phyloP scores from a whole-genome alignment of 2,113 vertebrate genomes.

The Siphamia tubifer region DNA sequence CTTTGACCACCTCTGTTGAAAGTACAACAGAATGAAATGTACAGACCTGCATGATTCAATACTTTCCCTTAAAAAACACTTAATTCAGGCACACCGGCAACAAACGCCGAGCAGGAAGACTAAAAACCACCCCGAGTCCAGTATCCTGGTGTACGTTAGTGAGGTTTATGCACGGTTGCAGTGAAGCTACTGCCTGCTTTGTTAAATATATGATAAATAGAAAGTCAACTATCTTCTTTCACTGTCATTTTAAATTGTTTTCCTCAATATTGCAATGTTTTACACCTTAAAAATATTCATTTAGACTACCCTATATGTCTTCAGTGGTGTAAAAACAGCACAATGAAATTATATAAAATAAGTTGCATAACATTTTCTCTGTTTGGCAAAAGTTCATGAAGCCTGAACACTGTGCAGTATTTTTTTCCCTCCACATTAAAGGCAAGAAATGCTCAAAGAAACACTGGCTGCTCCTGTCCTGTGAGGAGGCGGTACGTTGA shows the following conservation, averaged over 20 bases:
- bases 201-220: constrained; percentile 60
- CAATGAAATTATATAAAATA: not conserved
- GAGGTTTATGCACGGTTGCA: not conserved
- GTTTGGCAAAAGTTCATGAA: constrained; percentile 47
- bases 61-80: constrained; percentile 1
- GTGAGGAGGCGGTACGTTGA: constrained; percentile 94
- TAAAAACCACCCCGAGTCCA: not conserved
- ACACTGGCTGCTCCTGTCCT: constrained; percentile 93
- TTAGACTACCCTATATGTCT: constrained; percentile 1
- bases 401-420: constrained; percentile 29
- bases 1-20: too few relatives aligned
- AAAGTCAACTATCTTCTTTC: constrained; percentile 2
- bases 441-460: constrained; percentile 77
- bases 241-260: constrained; percentile 39
- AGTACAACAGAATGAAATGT: constrained; percentile 15
- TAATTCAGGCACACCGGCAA: constrained; percentile 37
- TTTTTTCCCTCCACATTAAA: not conserved
- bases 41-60: constrained; percentile 5
- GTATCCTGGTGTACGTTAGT: constrained; percentile 3
- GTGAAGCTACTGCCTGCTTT: constrained; percentile 13
- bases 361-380: constrained; percentile 60
- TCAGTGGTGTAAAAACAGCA: constrained; percentile 37
- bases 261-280: constrained; percentile 12
- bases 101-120: constrained; percentile 17
- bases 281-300: constrained; percentile 42